Evolutionary conservation across 2,113 vertebrate genomes (phyloP).

Genomic region (Pelobates fuscus): DNA sequence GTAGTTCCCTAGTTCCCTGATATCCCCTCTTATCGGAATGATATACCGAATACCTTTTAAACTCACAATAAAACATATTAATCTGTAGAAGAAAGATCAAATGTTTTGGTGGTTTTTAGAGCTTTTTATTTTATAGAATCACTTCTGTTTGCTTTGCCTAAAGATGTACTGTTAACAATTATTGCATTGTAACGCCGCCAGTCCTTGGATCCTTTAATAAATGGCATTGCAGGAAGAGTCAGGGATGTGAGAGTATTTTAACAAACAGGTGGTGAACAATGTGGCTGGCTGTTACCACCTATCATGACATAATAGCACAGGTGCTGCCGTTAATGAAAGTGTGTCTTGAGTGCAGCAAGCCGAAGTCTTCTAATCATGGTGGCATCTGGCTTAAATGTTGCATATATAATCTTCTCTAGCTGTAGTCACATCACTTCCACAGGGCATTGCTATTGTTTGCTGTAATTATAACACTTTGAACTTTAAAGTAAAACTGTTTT

Average conservation of each 20-base stretch:
- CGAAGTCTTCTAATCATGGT: not conserved
- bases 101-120: too few relatives aligned
- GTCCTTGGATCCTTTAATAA: not conserved
- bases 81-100: too few relatives aligned
- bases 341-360: not conserved
- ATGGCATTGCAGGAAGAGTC: not conserved
- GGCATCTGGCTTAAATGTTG: not conserved
- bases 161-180: too few relatives aligned
- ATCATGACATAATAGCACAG: constrained; percentile 13
- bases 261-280: not conserved
- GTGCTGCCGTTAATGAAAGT: not conserved
- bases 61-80: too few relatives aligned
- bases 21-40: too few relatives aligned
- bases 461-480: too few relatives aligned
- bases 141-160: too few relatives aligned
- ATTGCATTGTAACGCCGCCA: not conserved
- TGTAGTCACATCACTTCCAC: constrained; percentile 1
- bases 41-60: too few relatives aligned
- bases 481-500: too few relatives aligned
- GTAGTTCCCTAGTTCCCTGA: too few relatives aligned
- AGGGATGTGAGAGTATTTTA: not conserved
- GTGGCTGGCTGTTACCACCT: not conserved
- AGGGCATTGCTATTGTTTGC: not conserved
- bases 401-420: not conserved
- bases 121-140: too few relatives aligned